A percentile compares a stretch with the other conserved stretches of the same genome.
Evolutionary conservation across 2,888 invertebrate species (phyloP).

Genomic region (Heliconius hortense): DNA sequence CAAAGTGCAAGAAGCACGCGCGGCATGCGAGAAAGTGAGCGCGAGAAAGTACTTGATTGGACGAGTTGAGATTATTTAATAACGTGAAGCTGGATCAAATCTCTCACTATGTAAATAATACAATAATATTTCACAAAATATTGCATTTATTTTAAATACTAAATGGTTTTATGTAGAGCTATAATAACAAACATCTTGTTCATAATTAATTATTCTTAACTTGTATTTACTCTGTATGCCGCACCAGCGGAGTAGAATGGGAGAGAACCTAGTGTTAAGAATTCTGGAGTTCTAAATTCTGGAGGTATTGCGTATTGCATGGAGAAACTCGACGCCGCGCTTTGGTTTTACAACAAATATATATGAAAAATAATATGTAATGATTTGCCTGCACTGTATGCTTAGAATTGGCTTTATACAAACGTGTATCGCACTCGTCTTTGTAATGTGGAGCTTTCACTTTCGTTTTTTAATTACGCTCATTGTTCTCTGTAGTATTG

Average conservation of each 20-base stretch:
- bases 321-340: too few species aligned
- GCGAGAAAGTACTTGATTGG: conserved; percentile 32
- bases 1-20: conserved; percentile 8
- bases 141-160: neutral
- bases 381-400: neutral
- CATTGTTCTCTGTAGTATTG: conserved; percentile 17
- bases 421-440: neutral
- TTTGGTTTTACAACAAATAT: too few species aligned
- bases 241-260: too few species aligned
- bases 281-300: too few species aligned
- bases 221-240: too few species aligned
- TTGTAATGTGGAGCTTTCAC: conserved; percentile 7
- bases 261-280: too few species aligned
- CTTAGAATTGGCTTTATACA: conserved; percentile 3
- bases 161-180: neutral
- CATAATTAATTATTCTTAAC: neutral
- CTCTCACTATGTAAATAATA: neutral
- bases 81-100: conserved; percentile 12
- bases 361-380: neutral
- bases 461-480: conserved; percentile 17
- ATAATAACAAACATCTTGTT: neutral
- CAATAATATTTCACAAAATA: neutral
- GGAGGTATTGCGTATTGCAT: too few species aligned
- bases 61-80: conserved; percentile 27
- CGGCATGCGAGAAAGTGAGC: conserved; percentile 42